Evolutionary conservation across 2,113 vertebrate species (phyloP), one percentile per base, ranked within the genome.

Genomic region (Condylura cristata): DNA sequence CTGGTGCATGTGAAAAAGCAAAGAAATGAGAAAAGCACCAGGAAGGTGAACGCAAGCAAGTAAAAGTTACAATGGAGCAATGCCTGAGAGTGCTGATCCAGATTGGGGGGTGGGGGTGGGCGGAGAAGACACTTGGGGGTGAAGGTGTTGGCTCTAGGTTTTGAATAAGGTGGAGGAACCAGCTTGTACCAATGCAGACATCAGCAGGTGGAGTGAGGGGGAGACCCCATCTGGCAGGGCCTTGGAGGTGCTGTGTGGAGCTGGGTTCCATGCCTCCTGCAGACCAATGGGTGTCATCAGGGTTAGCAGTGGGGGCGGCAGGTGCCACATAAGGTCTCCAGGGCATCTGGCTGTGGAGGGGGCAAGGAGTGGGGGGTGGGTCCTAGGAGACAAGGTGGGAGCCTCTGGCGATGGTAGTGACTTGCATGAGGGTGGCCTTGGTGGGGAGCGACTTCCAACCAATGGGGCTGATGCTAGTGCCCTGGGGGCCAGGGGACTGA

Each of bases 361-460:
- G 11, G 37, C 5, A 56, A 3, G 17, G 68, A 8, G 0, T 16
- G 6, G 7, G 22, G 70, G 80, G 78, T n/a, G 70, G 80, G 78
- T n/a, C 22, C 34, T 44, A 6, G 76, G 56, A 46, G 65, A 71
- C 2, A 2, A 26, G 58, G 56, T 10, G 16, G 34, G 34, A 34
- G 20, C 53, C 26, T 1, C 10, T 7, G 39, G 37, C 24, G 63
- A 51, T 56, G 48, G 72, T 12, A 12, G 17, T 8, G 16, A 13
- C 2, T 34, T 34, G 39, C 56, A 17, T 53, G 34, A 9, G 48
- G 6, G 39, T 2, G 12, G 26, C 53, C 17, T 0, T 1, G 1
- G n/a, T 1, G 1, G 11, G 16, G 37, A 24, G 37, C 0, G 30
- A 58, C 14, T 20, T 18, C 1, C 0, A 53, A 1, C 2, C 34